Evolutionary conservation across 2,113 vertebrate species (phyloP).

Genomic region (Tragelaphus scriptus): DNA sequence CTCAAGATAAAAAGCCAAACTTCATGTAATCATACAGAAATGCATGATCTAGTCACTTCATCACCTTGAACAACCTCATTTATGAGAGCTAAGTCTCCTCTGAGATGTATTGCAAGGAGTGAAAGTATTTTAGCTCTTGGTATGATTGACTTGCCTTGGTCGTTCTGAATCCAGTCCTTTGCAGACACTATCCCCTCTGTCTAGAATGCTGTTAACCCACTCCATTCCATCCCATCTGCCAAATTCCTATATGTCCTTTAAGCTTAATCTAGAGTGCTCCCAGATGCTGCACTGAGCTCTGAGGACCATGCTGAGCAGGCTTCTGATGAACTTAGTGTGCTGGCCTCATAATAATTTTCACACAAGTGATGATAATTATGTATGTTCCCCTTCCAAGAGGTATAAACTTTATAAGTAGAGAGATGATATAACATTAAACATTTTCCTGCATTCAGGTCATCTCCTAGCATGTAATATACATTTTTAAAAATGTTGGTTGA

Average conservation of each 20-base stretch:
- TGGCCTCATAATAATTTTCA: neutral
- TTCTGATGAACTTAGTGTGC: neutral
- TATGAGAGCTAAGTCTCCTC: neutral
- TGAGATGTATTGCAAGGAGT: neutral
- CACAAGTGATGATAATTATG: neutral
- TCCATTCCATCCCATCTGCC: neutral
- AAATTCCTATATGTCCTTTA: neutral
- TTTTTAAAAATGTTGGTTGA: neutral
- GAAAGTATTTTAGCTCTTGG: neutral
- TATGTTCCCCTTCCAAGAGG: neutral
- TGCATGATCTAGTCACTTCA: neutral
- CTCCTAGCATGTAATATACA: neutral
- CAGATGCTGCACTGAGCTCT: neutral
- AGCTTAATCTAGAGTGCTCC: neutral
- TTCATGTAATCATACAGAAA: neutral
- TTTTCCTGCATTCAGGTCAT: neutral
- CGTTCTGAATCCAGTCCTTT: neutral
- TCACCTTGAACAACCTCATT: neutral
- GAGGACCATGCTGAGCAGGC: neutral
- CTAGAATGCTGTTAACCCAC: neutral
- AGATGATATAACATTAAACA: rapidly evolving
- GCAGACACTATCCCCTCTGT: neutral
- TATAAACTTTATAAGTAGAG: neutral
- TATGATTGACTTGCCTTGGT: neutral
- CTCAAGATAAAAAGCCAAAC: neutral